phyloP scores from a whole-genome alignment of 2,888 invertebrate species.

The Lycia hirtaria region DNA sequence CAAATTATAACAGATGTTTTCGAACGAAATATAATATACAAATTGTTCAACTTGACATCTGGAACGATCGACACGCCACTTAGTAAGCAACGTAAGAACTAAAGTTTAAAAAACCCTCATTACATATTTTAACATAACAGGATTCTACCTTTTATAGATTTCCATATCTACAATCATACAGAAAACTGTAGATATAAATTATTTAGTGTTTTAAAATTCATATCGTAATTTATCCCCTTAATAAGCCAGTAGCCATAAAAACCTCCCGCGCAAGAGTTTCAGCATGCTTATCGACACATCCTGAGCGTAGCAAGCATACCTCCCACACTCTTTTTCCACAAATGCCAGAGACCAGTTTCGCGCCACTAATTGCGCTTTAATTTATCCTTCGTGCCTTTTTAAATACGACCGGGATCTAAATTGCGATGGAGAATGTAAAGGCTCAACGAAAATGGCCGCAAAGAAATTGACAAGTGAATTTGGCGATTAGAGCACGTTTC shows the following conservation, averaged over 20 bases:
- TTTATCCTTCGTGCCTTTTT: constrained; percentile 78
- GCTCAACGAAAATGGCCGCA: constrained; percentile 17
- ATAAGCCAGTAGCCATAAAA: constrained; percentile 15
- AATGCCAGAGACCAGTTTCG: constrained; percentile 75
- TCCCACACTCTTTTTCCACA: constrained; percentile 61
- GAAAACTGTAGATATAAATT: no score
- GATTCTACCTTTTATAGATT: no score
- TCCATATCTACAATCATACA: no score
- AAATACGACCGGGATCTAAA: constrained; percentile 68
- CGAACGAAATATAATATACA: no score
- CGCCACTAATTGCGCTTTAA: constrained; percentile 80
- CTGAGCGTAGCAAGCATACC: constrained; percentile 63
- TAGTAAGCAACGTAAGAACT: no score
- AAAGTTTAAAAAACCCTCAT: no score
- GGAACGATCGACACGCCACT: no score
- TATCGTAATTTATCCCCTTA: no score
- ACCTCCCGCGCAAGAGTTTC: constrained; percentile 38
- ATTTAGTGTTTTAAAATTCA: no score
- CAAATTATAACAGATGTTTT: no score
- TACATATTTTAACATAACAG: no score
- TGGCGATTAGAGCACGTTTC: constrained; percentile 26
- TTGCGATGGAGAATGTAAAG: constrained; percentile 53
- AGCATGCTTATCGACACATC: constrained; percentile 71
- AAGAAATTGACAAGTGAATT: constrained; percentile 40
- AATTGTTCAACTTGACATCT: no score